Evolutionary conservation across 2,797 vertebrate genomes (phyloP).

Genomic region (Periparus ater): DNA sequence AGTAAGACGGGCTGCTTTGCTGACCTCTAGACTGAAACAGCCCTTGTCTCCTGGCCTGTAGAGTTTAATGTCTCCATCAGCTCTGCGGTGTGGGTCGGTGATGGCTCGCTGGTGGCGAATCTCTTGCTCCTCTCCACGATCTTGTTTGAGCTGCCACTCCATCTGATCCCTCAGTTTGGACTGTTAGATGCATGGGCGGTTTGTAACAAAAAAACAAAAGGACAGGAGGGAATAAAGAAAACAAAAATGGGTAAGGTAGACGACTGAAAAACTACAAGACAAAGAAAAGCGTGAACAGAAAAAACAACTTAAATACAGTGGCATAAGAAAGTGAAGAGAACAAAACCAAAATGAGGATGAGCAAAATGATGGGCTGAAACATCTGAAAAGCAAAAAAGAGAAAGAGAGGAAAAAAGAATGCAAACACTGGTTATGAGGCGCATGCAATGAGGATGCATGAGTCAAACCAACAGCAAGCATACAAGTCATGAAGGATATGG

Average conservation of each 20-base stretch:
- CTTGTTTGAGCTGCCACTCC: conserved; percentile 91
- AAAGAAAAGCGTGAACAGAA: conserved; percentile 92
- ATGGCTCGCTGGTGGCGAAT: conserved; percentile 76
- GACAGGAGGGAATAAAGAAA: conserved; percentile 73
- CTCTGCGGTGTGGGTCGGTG: conserved; percentile 86
- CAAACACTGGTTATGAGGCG: conserved; percentile 94
- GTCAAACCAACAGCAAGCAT: conserved; percentile 86
- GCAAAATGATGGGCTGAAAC: conserved; percentile 91
- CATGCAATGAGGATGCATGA: conserved; percentile 95
- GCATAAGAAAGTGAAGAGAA: conserved; percentile 89
- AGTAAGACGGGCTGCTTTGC: conserved; percentile 43
- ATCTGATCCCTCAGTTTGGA: conserved; percentile 96
- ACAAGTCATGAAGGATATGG: conserved; percentile 76
- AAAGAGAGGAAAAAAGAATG: conserved; percentile 85
- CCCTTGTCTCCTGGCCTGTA: conserved; percentile 84
- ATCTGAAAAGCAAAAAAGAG: conserved; percentile 89
- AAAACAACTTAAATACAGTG: conserved; percentile 92
- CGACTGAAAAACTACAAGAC: conserved; percentile 84
- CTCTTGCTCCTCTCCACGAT: conserved; percentile 86
- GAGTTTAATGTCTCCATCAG: conserved; percentile 90
- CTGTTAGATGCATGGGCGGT: conserved; percentile 85
- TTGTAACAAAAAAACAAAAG: conserved; percentile 75
- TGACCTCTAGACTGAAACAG: conserved; percentile 96
- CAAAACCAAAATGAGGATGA: conserved; percentile 89
- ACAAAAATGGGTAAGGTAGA: conserved; percentile 82